A percentile compares a stretch with the other conserved stretches of the same genome.
These are phyloP conservation scores for Lutraria rhynchaena DNA, from an alignment of 1,140 invertebrate species.

Conservation along the genomic window DNA sequence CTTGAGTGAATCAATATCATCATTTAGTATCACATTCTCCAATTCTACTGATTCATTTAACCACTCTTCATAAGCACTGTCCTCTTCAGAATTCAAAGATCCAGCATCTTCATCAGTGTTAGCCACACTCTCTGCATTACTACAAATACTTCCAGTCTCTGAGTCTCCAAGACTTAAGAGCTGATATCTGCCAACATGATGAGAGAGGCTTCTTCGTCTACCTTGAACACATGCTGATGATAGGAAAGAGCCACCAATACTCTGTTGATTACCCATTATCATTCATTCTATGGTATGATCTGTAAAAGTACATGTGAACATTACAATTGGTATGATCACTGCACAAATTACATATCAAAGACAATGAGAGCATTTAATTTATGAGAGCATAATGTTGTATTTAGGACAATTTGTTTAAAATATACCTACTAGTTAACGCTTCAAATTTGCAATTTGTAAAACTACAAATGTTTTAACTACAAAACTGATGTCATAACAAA, in stretches of 20 bases:
- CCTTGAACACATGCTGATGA: conserved; percentile 40
- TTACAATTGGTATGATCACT: too few species aligned
- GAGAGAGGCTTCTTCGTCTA: conserved; percentile 8
- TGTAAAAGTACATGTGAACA: too few species aligned
- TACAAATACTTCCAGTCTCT: conserved; percentile 33
- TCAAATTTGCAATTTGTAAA: too few species aligned
- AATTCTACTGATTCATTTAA: conserved; percentile 41
- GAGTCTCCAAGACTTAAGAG: conserved; percentile 47
- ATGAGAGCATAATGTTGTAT: too few species aligned
- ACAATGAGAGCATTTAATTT: too few species aligned
- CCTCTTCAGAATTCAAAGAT: conserved; percentile 45
- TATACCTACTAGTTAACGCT: too few species aligned
- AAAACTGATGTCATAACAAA: too few species aligned
- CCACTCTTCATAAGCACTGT: conserved; percentile 32
- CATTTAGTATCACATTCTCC: conserved; percentile 54
- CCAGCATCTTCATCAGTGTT: conserved; percentile 51
- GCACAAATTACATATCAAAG: too few species aligned
- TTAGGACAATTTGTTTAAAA: too few species aligned
- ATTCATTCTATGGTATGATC: not conserved
- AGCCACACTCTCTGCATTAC: conserved; percentile 5
- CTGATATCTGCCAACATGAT: conserved; percentile 30
- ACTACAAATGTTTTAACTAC: too few species aligned
- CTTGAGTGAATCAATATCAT: conserved; percentile 40
- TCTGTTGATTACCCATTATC: conserved; percentile 55
- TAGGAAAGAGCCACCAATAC: conserved; percentile 15